Base-by-base conservation (phyloP, 23 tunicate species). In the Clavelina lepadiformis region DNA sequence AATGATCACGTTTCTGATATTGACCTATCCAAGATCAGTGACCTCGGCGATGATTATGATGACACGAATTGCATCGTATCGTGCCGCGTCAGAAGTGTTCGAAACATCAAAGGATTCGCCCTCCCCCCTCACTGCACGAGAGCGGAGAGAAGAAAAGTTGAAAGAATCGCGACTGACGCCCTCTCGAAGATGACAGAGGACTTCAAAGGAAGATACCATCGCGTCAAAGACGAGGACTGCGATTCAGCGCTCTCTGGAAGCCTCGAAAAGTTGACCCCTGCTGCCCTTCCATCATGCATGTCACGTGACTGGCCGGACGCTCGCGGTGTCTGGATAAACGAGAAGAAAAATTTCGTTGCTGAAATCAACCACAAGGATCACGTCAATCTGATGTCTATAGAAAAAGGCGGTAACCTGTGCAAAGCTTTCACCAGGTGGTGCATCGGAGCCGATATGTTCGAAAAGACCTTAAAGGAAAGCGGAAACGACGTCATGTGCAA, bases 261-360 rank as follows among this genome's bases (percentile, higher is more conserved):
- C 23, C 3, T 3, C 7, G 28, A 46, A 66, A 45, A 5, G 20
- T 23, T 4, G 34, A 46, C 27, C 22, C 26, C 74, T 21, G 13
- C 45, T 28, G 28, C 63, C 46, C 72, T 66, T 22, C 57, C 56
- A 2, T 45, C 64, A 15, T 75, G 84, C 19, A 78, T 78, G 84
- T 66, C 78, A 27, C 69, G 96, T 11, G 96, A 88, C 54, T 88
- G 88, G 88, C 96, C 96, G 2, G 96, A 88, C 58, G 77, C 57
- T 1, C 54, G 96, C n/a, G 88, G 96, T 6, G 34, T 88, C 51
- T 88, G 79, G 80, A 22, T 49, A 65, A 88, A 61, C 72, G 88
- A 80, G 61, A 74, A 80, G 28, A 72, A 88, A 24, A 74, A 88
- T 22, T 80, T 88, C 58, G 32, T 81, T 31, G 88, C 74, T 23